Evolutionary conservation across 2,888 invertebrate genomes (phyloP), one percentile per base, ranked within the genome.

Genomic region (Teleiodes luculella): DNA sequence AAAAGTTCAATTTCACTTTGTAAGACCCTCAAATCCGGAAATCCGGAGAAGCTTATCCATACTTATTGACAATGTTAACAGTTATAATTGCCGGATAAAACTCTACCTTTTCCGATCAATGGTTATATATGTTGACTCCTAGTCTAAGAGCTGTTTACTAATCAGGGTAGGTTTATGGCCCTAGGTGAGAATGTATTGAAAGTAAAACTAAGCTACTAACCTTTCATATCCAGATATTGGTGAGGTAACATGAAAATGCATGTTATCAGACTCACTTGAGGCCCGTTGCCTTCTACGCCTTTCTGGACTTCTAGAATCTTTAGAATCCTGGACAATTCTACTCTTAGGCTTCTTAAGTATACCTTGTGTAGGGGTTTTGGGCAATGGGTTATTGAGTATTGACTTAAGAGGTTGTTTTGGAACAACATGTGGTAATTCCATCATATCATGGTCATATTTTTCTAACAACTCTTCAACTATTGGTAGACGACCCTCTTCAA

Each of bases 191-290:
- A n/a, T n/a, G 20, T 24, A 24, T 24, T 24, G 6, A 3, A 24
- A 49, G 35, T 28, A 36, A 56, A 56, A 57, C 46, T 49, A 48
- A 52, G 39, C 56, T 53, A 70, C 79, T 76, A 52, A 88, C 88
- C 74, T 80, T 54, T 88, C 88, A 76, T 82, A 84, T 47, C 80
- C 83, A 14, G 80, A 73, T 64, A 80, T 74, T 0, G 84, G 80
- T 46, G 77, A 70, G 52, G 75, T 75, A 47, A 80, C 58, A 53
- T 74, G 76, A 61, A 70, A 86, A 61, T 62, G 80, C 11, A 80
- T 71, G 63, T 89, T 86, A 61, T 90, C 90, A 53, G 90, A 90
- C 78, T 90, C 90, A 74, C 90, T 90, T 0, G 86, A 72, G 1
- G 90, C 90, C 49, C 90, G 67, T 54, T 88, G 89, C 64, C 90